These are phyloP conservation scores for Rafetus swinhoei DNA, from an alignment of 2,113 vertebrate genomes.

Conservation along the genomic window DNA sequence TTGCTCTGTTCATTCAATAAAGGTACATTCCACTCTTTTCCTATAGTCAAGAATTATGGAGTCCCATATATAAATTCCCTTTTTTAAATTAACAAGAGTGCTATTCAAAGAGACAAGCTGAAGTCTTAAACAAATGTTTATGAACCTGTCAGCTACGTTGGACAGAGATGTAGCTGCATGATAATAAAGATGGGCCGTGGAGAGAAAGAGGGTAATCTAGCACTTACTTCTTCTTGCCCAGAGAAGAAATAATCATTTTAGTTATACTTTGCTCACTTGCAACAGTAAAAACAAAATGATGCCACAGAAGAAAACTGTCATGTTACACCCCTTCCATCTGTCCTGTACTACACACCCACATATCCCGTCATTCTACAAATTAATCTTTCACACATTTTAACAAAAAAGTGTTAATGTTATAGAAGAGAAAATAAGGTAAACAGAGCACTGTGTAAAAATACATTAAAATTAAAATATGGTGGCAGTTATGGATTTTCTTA, in stretches of 20 bases:
- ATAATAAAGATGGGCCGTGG: background rate
- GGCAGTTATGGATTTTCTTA: constrained; percentile 85
- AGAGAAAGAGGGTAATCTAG: constrained; percentile 58
- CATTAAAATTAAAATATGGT: constrained; percentile 87
- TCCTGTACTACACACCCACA: constrained; percentile 82
- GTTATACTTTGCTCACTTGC: constrained; percentile 80
- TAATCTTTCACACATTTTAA: constrained; percentile 89
- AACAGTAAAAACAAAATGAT: constrained; percentile 83
- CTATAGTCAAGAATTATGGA: background rate
- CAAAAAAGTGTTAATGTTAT: constrained; percentile 87
- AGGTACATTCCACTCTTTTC: constrained; percentile 4
- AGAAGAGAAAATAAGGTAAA: constrained; percentile 86
- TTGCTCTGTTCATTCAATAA: constrained; percentile 32
- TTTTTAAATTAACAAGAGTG: constrained; percentile 30
- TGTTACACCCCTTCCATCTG: constrained; percentile 87
- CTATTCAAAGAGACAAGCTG: constrained; percentile 23
- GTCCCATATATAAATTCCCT: background rate
- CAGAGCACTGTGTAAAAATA: constrained; percentile 85
- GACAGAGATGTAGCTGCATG: constrained; percentile 8
- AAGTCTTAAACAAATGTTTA: constrained; percentile 43
- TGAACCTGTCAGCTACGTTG: constrained; percentile 1
- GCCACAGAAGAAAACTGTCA: constrained; percentile 84
- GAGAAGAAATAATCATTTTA: constrained; percentile 71
- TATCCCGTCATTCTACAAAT: constrained; percentile 85
- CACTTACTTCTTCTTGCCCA: constrained; percentile 59